Evolutionary conservation across 2,797 vertebrate genomes (phyloP), one percentile per base, ranked within the genome.

Genomic region (Brachymystax lenok): DNA sequence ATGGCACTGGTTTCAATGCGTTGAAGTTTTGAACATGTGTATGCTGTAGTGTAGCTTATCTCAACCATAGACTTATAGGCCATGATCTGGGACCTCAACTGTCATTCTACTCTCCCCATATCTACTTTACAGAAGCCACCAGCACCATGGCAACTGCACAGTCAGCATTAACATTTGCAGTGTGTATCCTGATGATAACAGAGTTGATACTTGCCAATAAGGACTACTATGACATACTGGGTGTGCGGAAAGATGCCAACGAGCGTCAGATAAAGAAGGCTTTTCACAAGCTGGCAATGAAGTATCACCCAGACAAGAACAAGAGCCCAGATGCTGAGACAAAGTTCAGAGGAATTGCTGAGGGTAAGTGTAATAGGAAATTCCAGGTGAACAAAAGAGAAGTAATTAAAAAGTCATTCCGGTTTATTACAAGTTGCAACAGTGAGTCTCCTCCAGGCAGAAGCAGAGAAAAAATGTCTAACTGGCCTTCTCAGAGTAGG

Each of bases 261-360:
- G 96, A 98, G 24, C 96, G 96, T 17, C 96, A 98, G 85, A 98
- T 99, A 85, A 99, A 99, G 90, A 99, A 99, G 82, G 97, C 97
- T 12, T 99, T 99, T 92, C 98, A 99, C 90, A 97, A 94, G 80
- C 93, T 99, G 68, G 97, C 97, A 33, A 97, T 98, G 96, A 98
- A 97, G 84, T 97, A 97, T 88, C 98, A 99, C 80, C 98, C 98
- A 33, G 98, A 99, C 90, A 98, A 96, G 91, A 98, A 98, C 90
- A 99, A 97, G 90, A 97, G 93, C 83, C 96, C 97, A 0, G 96
- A 98, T 79, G 97, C 98, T 71, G 98, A 99, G 94, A 90, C 92
- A 17, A 97, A 94, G 79, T 99, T 99, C 85, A 93, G 95, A 63
- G 97, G 99, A 91, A 97, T 98, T 86, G 98, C 97, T 8, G 98